Evolutionary conservation across 2,797 vertebrate species (phyloP), one percentile per base, ranked within the genome.

Genomic region (Taenioides sp.): DNA sequence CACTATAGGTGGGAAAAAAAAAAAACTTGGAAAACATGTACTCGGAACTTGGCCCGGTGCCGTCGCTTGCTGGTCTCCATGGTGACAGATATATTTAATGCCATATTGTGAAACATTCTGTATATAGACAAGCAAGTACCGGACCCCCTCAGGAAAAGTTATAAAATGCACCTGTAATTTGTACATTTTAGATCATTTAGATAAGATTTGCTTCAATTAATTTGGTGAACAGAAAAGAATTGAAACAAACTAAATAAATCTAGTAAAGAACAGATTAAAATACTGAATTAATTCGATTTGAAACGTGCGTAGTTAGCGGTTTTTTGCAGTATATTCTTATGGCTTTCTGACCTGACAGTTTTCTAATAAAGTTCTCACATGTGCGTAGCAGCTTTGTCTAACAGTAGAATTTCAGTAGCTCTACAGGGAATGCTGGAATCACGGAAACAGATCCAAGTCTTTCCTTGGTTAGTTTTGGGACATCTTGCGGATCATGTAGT

Each of bases 401-500:
- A 43, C 62, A 43, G 50, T 49, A 76, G 54, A 61, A 67, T 4
- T 17, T 37, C 64, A 20, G 10, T 0, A 43, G 66, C 22, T 71
- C 22, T 47, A 9, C 23, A 67, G n/a, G 68, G 76, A 75, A 28
- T 52, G 50, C 37, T 69, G 52, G 62, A 27, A 47, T 47, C 43
- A 17, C 4, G 43, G 43, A 47, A 16, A 47, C 43, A 3, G 12
- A 47, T 47, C 16, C 43, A 18, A 34, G 65, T 27, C 47, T 28
- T 18, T 5, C 2, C 5, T 17, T 34, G 69, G 10, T 84, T 86
- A 93, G 69, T 94, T 87, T 58, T 85, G 74, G 0, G 89, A 87
- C 97, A 98, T 99, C 93, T 97, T 98, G 81, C 95, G 96, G 87
- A 99, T 96, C 97, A 99, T 99, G 91, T 99, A 99, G 94, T 99